These are phyloP conservation scores for Meloe dianella DNA, from an alignment of 2,888 invertebrate genomes.

Conservation along the genomic window DNA sequence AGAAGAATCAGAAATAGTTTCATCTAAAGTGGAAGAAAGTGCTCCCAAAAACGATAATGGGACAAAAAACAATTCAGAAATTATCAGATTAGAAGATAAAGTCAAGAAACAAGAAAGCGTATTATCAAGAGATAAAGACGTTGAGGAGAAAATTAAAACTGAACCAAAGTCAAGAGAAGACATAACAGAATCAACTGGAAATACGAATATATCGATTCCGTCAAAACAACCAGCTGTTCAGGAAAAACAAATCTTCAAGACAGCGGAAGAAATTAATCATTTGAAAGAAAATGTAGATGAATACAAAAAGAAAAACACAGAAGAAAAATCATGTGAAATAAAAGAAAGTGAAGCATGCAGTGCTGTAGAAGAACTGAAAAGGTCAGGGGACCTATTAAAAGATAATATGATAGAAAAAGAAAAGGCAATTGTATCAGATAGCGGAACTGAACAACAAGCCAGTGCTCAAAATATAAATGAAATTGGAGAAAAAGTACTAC, in stretches of 20 bases:
- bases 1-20: too few species aligned
- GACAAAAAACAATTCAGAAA: too few species aligned
- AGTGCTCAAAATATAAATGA: background rate
- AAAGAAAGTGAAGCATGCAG: constrained; percentile 12
- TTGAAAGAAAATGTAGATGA: background rate
- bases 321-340: constrained; percentile 8
- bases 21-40: too few species aligned
- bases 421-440: background rate
- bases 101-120: too few species aligned
- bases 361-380: background rate
- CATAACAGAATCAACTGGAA: too few species aligned
- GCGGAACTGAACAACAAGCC: too few species aligned
- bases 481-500: background rate
- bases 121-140: background rate
- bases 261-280: background rate
- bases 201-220: too few species aligned
- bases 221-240: too few species aligned
- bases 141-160: background rate
- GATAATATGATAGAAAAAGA: background rate
- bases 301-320: constrained; percentile 9
- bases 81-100: too few species aligned
- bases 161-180: too few species aligned
- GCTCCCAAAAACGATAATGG: too few species aligned
- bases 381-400: background rate
- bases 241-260: background rate